Evolutionary conservation across 2,888 invertebrate genomes (phyloP), one percentile per base, ranked within the genome.

Genomic region (Spisula solida): DNA sequence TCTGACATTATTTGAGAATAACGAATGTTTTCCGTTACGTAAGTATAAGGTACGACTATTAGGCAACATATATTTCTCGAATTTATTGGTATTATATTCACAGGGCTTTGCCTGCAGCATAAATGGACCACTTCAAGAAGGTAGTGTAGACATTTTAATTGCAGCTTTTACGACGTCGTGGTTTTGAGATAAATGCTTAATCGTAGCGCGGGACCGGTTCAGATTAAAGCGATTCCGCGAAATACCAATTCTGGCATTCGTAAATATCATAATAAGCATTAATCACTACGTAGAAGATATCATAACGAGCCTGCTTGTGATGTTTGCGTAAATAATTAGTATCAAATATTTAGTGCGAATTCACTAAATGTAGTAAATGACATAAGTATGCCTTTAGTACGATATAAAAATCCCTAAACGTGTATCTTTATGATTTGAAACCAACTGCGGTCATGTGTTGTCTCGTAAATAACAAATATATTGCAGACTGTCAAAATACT

Each of bases 51-150:
- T 34, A 18, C 12, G 75, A 34, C 34, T 14, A 75, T 75, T 18
- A 75, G 2, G 31, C 2, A 75, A 75, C 25, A 31, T 34, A 75
- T 75, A 75, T 31, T 34, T 75, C 31, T 75, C 31, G 12, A 34
- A 34, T 75, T 75, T 34, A 34, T 75, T 18, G 31, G 31, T 31
- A 75, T 75, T 8, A 34, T 75, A 34, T 75, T 75, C 75, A 75
- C 34, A 75, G 75, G n/a, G 75, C 75, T 34, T 75, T 75, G 75
- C 75, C 75, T 75, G 14, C 14, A 31, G 75, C 75, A 75, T 1
- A 31, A 31, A 75, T 31, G 75, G 75, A 75, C 75, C 34, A 75
- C 75, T 75, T 75, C 75, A 75, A 75, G 31, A 75, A 75, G 60
- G 31, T 75, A 14, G 75, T 34, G 75, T 75, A 75, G 75, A 75